Evolutionary conservation across 2,797 vertebrate genomes (phyloP), one percentile per base, ranked within the genome.

Genomic region (Hydrocynus forskahlii): DNA sequence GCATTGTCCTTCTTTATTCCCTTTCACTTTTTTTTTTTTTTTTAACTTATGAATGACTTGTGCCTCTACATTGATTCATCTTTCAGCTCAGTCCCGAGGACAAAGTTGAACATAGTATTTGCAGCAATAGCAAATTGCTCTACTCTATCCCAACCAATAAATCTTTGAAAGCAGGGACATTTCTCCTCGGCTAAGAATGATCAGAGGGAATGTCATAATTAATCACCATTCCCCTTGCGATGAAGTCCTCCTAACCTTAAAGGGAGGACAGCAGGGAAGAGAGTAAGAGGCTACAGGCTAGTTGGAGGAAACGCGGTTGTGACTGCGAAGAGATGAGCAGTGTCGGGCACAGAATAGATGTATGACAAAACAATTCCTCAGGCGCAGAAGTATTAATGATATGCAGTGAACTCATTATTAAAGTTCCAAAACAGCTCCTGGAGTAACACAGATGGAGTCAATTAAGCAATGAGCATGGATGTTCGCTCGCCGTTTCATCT

Each of bases 381-480:
- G 91, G 93, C 91, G 82, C 88, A 87, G 78, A 60, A 57, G 88
- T 91, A 90, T 92, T 94, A 93, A 94, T 94, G 91, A 92, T 92
- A 92, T 92, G 92, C 93, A 92, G 84, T 89, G 82, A 91, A 91
- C 92, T 94, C 91, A 92, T 93, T 94, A 94, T 92, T 94, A 93
- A 93, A 93, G 92, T 93, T 93, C 91, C 91, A 89, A 92, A 93
- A 91, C 90, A 94, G 90, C 89, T 92, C 93, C 92, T 94, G 91
- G 90, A 94, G 92, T 91, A 92, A 92, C 92, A 91, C 90, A 93
- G 92, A 94, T 93, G 92, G 92, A 93, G 92, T 94, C 91, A 94
- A 94, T 94, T 94, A 94, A 92, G 92, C 91, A 93, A 91, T 90
- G 90, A 92, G 91, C 91, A 90, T 90, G 90, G 89, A 91, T 85